phyloP scores from a whole-genome alignment of 92 coral and sea anemone species.

The Phymanthus crucifer region DNA sequence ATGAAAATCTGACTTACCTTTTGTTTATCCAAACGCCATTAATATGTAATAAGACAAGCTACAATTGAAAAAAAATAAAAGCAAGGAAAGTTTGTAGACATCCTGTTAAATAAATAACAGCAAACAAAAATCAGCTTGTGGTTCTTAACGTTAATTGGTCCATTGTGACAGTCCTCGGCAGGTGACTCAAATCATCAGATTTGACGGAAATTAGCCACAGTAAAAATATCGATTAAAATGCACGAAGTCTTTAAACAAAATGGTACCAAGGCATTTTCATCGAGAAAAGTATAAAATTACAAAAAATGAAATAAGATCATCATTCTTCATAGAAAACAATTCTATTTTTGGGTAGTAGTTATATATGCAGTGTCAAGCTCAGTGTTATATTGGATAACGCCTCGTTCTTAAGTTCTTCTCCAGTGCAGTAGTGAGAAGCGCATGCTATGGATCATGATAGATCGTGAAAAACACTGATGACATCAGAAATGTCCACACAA shows the following conservation, averaged over 20 bases:
- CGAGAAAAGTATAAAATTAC: background rate
- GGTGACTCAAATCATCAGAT: slow-evolving; percentile 17
- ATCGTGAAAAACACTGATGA: no score
- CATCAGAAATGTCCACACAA: background rate
- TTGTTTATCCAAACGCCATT: background rate
- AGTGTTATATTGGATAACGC: no score
- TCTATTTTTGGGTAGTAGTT: background rate
- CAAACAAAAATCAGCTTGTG: slow-evolving; percentile 8
- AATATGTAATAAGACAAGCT: slow-evolving; percentile 4
- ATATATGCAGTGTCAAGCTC: no score
- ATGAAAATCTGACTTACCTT: slow-evolving; percentile 21
- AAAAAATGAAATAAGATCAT: background rate
- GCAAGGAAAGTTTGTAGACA: background rate
- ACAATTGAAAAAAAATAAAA: background rate
- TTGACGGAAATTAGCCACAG: slow-evolving; percentile 10
- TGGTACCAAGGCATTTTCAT: background rate
- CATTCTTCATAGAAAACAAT: background rate
- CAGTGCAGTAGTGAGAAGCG: no score
- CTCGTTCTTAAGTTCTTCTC: no score
- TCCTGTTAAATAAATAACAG: slow-evolving; percentile 6
- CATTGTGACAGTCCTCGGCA: slow-evolving; percentile 13
- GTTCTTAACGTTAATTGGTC: slow-evolving; percentile 19
- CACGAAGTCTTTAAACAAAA: background rate
- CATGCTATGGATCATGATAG: no score
- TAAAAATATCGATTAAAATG: slow-evolving; percentile 4